Percentiles rank a stretch among this genome's conserved stretches.
Conservation (phyloP, 1,140 invertebrate species). For the Trichogramma pretiosum region DNA sequence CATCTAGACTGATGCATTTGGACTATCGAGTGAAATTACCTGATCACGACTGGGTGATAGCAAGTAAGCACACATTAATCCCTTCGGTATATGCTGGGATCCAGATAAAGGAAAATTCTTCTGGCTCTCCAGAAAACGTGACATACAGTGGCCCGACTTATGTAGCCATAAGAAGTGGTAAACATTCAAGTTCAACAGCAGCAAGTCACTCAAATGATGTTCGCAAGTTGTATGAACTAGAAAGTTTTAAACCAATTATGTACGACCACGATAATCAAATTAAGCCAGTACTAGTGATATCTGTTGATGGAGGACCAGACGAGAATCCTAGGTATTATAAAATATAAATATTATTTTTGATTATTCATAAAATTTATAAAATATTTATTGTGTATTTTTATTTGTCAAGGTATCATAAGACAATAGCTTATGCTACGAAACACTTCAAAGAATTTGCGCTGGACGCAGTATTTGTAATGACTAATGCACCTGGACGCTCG, state of each 20-base stretch:
- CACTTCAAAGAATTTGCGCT: slow-evolving; percentile 34
- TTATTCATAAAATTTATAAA: too few species aligned
- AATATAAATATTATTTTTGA: too few species aligned
- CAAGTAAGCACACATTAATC: neutral
- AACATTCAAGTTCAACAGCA: slow-evolving; percentile 26
- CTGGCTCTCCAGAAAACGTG: slow-evolving; percentile 22
- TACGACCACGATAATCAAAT: slow-evolving; percentile 20
- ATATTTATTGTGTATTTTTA: too few species aligned
- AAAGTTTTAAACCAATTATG: slow-evolving; percentile 22
- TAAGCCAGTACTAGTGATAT: slow-evolving; percentile 36
- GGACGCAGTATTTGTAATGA: slow-evolving; percentile 37
- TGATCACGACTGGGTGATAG: neutral
- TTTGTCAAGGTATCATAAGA: slow-evolving; percentile 31
- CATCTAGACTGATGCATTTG: too few species aligned
- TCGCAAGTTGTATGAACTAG: slow-evolving; percentile 21
- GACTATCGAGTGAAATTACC: too few species aligned
- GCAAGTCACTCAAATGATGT: slow-evolving; percentile 27
- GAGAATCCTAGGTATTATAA: slow-evolving; percentile 37
- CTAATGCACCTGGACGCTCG: slow-evolving; percentile 30
- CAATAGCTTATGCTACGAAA: slow-evolving; percentile 28
- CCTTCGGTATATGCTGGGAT: neutral
- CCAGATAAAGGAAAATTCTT: neutral
- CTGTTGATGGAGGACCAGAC: slow-evolving; percentile 36
- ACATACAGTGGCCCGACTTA: slow-evolving; percentile 37
- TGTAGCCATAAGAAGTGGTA: slow-evolving; percentile 31